Evolutionary conservation across 2,113 vertebrate genomes (phyloP), one percentile per base, ranked within the genome.

Genomic region (Rhinogobius similis): DNA sequence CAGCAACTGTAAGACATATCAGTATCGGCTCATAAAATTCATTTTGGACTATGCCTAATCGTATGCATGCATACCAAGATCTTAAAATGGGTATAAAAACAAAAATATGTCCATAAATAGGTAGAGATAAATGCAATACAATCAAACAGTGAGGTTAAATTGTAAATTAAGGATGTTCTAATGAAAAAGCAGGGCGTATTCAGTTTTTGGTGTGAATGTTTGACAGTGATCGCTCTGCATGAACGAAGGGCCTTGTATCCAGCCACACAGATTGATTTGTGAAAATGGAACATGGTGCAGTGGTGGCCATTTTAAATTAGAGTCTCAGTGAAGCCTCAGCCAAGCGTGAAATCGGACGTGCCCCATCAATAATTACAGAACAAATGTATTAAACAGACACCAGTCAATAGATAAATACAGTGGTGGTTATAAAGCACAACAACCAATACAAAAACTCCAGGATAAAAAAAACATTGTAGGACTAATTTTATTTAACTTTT

Each of bases 331-430:
- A 85, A 70, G 76, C 81, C 70, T 76, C 91, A 89, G 70, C 86
- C 91, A 92, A 85, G 89, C 84, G 48, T 94, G 89, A 95, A 95
- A 95, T 94, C 1, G 86, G 93, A 94, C 93, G 1, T 87, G 91
- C 86, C 92, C 84, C 87, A 96, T 92, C 86, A 94, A 95, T 91
- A 79, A 3, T 8, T 23, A 41, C 68, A 77, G 79, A 70, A 74
- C 52, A 59, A 69, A 67, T 82, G 41, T 68, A 86, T 84, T 62
- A 32, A 68, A 72, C 26, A 64, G 48, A 29, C 46, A 46, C 32
- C 4, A 58, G 53, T 27, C 20, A 26, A 44, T 13, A 16, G 12
- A 23, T 20, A 52, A 46, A 46, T 23, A 26, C 12, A 52, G 59
- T 38, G 29, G 16, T n/a, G 61, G 32, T 9, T 16, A 20, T 68